Evolutionary conservation across 92 coral and sea anemone genomes (phyloP).

Genomic region (Metridium senile): DNA sequence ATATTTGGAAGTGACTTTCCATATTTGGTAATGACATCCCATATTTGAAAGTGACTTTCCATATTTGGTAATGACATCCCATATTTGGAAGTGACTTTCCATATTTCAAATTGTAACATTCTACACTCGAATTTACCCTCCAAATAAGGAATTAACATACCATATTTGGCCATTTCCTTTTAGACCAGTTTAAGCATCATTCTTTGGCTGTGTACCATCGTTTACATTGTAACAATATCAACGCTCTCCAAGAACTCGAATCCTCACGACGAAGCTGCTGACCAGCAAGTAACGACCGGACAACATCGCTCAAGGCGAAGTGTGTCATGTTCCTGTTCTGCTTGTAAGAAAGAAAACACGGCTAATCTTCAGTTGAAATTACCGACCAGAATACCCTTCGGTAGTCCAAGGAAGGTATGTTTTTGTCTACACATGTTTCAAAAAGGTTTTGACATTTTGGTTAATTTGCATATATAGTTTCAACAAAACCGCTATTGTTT

Average conservation of each 20-base stretch:
- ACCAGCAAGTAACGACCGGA: conserved; percentile 1
- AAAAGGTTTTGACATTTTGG: too few species aligned
- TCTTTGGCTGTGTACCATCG: conserved; percentile 14
- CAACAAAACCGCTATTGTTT: too few species aligned
- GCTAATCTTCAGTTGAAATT: not conserved
- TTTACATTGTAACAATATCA: conserved; percentile 1
- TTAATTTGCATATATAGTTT: too few species aligned
- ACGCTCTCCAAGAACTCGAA: not conserved
- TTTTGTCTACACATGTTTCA: too few species aligned
- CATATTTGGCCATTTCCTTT: not conserved
- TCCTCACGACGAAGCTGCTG: not conserved
- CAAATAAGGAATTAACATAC: not conserved
- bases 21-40: too few species aligned
- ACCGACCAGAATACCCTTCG: conserved; percentile 8
- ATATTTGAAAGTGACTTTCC: too few species aligned
- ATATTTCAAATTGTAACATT: not conserved
- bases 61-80: too few species aligned
- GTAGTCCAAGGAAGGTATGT: conserved; percentile 7
- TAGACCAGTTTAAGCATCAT: conserved; percentile 20
- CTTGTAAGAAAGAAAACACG: conserved; percentile 4
- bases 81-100: not conserved
- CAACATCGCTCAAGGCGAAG: conserved; percentile 6
- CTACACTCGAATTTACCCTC: not conserved
- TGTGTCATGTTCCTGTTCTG: conserved; percentile 5
- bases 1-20: too few species aligned